These are phyloP conservation scores for Athetis lepigone DNA, from an alignment of 2,888 invertebrate genomes.

Conservation along the genomic window DNA sequence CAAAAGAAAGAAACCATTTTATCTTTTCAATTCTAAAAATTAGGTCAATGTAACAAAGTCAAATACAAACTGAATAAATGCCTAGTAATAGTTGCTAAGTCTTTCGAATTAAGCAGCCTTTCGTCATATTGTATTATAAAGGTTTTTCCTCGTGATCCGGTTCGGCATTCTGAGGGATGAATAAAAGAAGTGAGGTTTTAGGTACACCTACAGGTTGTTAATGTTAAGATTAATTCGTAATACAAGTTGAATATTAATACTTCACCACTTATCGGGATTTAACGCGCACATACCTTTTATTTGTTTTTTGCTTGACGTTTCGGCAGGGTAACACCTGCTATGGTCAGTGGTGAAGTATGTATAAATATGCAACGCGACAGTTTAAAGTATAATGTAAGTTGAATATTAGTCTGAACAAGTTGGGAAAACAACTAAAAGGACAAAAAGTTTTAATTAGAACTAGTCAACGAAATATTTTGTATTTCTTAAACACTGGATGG, in stretches of 20 bases:
- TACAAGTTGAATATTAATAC: neutral
- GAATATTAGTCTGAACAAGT: neutral
- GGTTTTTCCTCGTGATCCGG: neutral
- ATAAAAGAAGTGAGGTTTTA: constrained; percentile 1
- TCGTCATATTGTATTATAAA: constrained; percentile 12
- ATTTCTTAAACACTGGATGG: neutral
- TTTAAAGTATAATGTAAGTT: too few relatives aligned
- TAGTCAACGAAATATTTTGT: too few relatives aligned
- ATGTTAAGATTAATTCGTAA: neutral
- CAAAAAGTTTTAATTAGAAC: neutral
- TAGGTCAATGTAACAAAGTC: constrained; percentile 12
- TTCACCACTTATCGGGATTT: too few relatives aligned
- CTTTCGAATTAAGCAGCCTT: constrained; percentile 23
- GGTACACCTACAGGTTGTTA: neutral
- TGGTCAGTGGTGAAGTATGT: too few relatives aligned
- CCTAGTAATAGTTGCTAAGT: constrained; percentile 10
- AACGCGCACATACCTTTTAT: too few relatives aligned
- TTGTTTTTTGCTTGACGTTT: too few relatives aligned
- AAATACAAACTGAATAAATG: neutral
- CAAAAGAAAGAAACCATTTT: constrained; percentile 5
- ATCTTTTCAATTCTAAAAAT: constrained; percentile 21
- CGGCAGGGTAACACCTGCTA: too few relatives aligned
- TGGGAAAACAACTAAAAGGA: neutral
- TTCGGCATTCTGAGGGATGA: constrained; percentile 1
- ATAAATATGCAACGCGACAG: too few relatives aligned